These are phyloP conservation scores for Callopanchax toddi DNA, from an alignment of 2,113 vertebrate genomes.

Conservation along the genomic window DNA sequence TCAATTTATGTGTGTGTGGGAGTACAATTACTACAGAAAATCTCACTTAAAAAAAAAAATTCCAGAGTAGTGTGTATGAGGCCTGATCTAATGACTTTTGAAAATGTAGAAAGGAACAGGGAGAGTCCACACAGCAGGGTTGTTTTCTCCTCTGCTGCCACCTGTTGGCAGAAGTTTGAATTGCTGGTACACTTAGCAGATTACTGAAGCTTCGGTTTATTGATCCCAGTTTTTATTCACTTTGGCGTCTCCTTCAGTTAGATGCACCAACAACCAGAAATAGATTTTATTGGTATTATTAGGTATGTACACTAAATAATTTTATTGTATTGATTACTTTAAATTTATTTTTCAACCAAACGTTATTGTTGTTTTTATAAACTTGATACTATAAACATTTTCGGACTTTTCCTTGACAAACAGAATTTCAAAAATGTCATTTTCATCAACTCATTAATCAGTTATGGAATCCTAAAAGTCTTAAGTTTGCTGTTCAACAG, in stretches of 20 bases:
- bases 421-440: too few species aligned
- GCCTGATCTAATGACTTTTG: background rate
- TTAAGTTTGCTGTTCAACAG: too few species aligned
- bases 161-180: conserved; percentile 31
- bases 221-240: conserved; percentile 21
- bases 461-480: background rate
- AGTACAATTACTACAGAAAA: too few species aligned
- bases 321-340: background rate
- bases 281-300: too few species aligned
- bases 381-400: too few species aligned
- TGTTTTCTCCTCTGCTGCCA: conserved; percentile 34
- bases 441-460: background rate
- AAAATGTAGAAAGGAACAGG: conserved; percentile 5
- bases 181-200: background rate
- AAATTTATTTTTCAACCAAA: too few species aligned
- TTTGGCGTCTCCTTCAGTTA: too few species aligned
- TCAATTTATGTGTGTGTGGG: too few species aligned
- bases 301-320: background rate
- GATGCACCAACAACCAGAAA: too few species aligned
- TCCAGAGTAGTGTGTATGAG: too few species aligned
- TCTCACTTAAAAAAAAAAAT: too few species aligned
- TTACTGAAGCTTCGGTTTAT: too few species aligned
- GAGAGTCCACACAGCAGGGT: background rate
- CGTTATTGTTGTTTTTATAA: background rate
- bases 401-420: background rate